Percentiles rank a stretch among this genome's conserved stretches.
Evolutionary conservation across 2,113 vertebrate genomes (phyloP).

Genomic region (Atractosteus spatula): DNA sequence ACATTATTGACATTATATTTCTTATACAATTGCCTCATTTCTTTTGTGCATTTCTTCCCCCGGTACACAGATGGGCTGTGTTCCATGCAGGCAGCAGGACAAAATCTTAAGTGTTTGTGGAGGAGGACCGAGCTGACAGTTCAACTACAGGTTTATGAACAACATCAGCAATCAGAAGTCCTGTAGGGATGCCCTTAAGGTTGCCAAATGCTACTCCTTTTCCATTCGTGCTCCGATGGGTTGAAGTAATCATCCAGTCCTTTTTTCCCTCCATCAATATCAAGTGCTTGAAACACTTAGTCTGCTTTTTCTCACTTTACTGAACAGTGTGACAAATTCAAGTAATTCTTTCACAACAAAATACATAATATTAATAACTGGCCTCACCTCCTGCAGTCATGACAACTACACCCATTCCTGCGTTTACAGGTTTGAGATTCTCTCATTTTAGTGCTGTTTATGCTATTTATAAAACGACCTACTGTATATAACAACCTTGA

Average conservation of each 20-base stretch:
- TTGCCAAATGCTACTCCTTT: not conserved
- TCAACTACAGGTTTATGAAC: not conserved
- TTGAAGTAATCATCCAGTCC: not conserved
- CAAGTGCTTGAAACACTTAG: not conserved
- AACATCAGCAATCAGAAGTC: not conserved
- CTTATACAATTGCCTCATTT: too few species aligned
- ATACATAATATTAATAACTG: not conserved
- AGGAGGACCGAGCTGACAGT: too few species aligned
- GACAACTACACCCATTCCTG: too few species aligned
- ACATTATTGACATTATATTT: too few species aligned
- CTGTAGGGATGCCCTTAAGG: not conserved
- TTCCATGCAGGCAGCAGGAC: too few species aligned
- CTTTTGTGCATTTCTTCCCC: too few species aligned
- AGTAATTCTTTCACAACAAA: not conserved
- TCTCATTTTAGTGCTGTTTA: not conserved
- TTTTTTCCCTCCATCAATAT: not conserved
- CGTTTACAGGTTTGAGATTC: not conserved
- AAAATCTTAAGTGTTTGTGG: too few species aligned
- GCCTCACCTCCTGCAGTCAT: not conserved
- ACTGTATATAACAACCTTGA: not conserved
- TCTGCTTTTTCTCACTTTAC: not conserved
- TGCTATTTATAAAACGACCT: not conserved
- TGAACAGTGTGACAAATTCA: not conserved
- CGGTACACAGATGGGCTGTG: too few species aligned
- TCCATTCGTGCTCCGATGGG: not conserved